phyloP scores from a whole-genome alignment of 2,888 invertebrate genomes.

The Tachina fera region DNA sequence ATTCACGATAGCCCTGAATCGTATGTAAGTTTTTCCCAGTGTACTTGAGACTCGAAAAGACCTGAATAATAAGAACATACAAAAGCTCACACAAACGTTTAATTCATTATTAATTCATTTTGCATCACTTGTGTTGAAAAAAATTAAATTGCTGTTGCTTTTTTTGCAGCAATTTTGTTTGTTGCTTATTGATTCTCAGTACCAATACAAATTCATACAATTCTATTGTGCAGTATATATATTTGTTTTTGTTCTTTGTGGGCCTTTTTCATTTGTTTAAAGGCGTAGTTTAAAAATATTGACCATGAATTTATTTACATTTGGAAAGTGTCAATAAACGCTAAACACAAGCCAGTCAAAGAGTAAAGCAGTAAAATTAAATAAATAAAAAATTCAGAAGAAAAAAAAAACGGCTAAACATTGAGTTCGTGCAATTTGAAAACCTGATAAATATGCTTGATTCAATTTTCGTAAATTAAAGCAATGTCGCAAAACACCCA shows the following conservation, averaged over 20 bases:
- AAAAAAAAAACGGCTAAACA: conserved; percentile 34
- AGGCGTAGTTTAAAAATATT: conserved; percentile 60
- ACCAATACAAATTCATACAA: conserved; percentile 29
- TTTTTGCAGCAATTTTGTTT: conserved; percentile 5
- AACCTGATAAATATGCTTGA: conserved; percentile 39
- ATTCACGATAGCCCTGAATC: no score
- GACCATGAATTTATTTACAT: conserved; percentile 64
- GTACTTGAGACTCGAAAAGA: conserved; percentile 29
- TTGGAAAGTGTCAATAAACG: conserved; percentile 71
- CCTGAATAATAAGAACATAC: background rate
- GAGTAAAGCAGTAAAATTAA: conserved; percentile 31
- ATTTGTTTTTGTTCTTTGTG: background rate
- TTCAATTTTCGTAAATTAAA: conserved; percentile 30
- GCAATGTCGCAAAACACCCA: conserved; percentile 32
- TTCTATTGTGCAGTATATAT: conserved; percentile 47
- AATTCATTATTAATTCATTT: conserved; percentile 67
- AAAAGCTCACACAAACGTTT: conserved; percentile 11
- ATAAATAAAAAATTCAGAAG: conserved; percentile 3
- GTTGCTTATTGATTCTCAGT: conserved; percentile 11
- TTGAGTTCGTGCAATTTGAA: conserved; percentile 63
- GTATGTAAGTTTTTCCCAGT: background rate
- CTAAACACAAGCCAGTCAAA: conserved; percentile 62
- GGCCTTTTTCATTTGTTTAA: conserved; percentile 10
- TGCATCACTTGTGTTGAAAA: conserved; percentile 63
- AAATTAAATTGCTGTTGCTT: conserved; percentile 65